Conservation (phyloP, 2,888 invertebrate species). For the Aleiodes alternator region DNA sequence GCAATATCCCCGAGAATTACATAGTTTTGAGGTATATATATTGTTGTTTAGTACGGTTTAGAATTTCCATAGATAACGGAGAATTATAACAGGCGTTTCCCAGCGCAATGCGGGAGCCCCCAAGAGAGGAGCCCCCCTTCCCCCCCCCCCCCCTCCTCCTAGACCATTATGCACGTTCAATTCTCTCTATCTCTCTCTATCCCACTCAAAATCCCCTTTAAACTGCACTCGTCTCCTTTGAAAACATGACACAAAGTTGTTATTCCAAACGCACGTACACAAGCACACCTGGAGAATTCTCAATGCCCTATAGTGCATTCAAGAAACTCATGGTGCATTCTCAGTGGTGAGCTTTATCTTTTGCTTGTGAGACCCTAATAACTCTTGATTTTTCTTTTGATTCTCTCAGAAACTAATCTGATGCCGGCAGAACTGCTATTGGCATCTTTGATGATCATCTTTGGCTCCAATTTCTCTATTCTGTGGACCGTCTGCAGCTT, state of each 20-base stretch:
- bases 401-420: slow-evolving; percentile 44
- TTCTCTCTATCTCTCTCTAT: slow-evolving; percentile 5
- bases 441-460: slow-evolving; percentile 13
- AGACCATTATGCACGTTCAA: slow-evolving; percentile 55
- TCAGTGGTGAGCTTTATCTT: slow-evolving; percentile 51
- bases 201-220: slow-evolving; percentile 39
- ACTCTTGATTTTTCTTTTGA: slow-evolving; percentile 66
- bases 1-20: slow-evolving; percentile 66
- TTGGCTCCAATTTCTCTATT: too few relatives aligned
- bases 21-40: slow-evolving; percentile 71
- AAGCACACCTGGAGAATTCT: background rate
- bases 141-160: too few relatives aligned
- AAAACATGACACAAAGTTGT: slow-evolving; percentile 42
- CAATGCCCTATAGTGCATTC: slow-evolving; percentile 11
- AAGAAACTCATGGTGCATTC: slow-evolving; percentile 26
- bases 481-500: background rate
- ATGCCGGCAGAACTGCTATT: slow-evolving; percentile 39
- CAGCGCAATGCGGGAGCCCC: slow-evolving; percentile 55
- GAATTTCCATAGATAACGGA: slow-evolving; percentile 74
- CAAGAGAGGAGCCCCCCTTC: background rate
- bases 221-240: slow-evolving; percentile 37
- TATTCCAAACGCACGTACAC: background rate
- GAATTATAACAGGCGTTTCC: slow-evolving; percentile 70
- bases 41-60: slow-evolving; percentile 73
- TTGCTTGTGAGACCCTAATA: slow-evolving; percentile 65